Base-by-base conservation (phyloP, 2,888 invertebrate genomes). In the Theretra japonica region DNA sequence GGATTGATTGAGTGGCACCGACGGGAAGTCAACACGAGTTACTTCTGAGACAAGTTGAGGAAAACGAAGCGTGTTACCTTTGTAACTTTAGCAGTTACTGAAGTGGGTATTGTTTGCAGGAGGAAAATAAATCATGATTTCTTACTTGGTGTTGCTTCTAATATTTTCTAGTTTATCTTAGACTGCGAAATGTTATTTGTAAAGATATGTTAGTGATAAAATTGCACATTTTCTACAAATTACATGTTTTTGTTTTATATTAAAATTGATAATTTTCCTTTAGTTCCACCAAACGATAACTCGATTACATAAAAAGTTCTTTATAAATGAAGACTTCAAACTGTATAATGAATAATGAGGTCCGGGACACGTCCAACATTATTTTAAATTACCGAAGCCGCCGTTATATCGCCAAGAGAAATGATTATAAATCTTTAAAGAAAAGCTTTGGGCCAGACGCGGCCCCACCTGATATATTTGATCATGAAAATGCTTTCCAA, bases 401-500 rank as follows among this genome's bases (percentile, higher is more conserved):
- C 58, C 68, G 69, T 73, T 73, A 78, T 76, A 74, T 79, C 75
- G 71, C 72, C 75, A 73, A 77, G 73, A 72, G 77, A 80, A 80
- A 74, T 76, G 77, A 76, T 77, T 78, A 77, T 74, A 76, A 76
- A 75, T 75, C 74, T 77, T 75, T 72, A 68, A 75, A 75, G 75
- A 76, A 70, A 73, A 73, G 74, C 73, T 73, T 77, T 75, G 72
- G 76, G 75, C 73, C 71, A 75, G 79, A 77, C 69, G 75, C 73
- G 72, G 74, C 72, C 57, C 68, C 48, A 74, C 69, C 73, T 68
- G 72, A 60, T 78, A 78, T 78, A 75, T 74, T 77, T 73, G 68
- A 76, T 74, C 77, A 79, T 77, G 75, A 80, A 81, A 80, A 80
- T 73, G 70, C 75, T 78, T 72, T 68, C 58, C 59, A 68, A 72